Percentiles rank a stretch among this genome's conserved stretches.
phyloP scores from a whole-genome alignment of 2,113 vertebrate species.

The Oxyura jamaicensis region DNA sequence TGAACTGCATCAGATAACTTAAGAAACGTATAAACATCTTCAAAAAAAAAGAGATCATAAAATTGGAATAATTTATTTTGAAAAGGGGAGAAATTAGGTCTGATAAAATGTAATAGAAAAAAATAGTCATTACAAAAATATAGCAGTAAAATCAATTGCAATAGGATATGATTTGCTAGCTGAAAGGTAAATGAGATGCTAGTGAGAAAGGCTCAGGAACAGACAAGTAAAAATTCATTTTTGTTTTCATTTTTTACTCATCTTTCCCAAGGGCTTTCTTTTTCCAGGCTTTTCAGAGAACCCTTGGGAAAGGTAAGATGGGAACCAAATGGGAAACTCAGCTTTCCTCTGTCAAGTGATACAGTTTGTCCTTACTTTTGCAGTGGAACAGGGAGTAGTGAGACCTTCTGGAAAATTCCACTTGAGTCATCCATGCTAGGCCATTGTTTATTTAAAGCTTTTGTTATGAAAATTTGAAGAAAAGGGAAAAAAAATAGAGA shows the following conservation, averaged over 20 bases:
- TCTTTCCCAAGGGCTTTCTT: not conserved
- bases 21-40: not conserved
- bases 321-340: not conserved
- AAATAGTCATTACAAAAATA: not conserved
- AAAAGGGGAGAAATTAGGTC: not conserved
- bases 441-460: not conserved
- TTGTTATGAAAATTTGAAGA: not conserved
- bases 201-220: not conserved
- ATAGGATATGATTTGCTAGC: not conserved
- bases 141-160: constrained; percentile 11
- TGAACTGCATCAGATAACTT: not conserved
- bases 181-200: not conserved
- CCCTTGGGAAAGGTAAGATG: not conserved
- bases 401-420: not conserved
- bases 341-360: not conserved
- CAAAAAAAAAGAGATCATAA: not conserved
- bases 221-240: not conserved
- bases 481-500: not conserved
- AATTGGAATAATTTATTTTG: not conserved
- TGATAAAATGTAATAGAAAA: not conserved
- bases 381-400: not conserved
- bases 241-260: not conserved
- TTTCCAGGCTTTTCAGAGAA: not conserved
- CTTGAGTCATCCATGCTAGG: not conserved
- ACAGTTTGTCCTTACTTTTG: not conserved